Evolutionary conservation across 2,797 vertebrate species (phyloP).

Genomic region (Hipposideros larvatus): DNA sequence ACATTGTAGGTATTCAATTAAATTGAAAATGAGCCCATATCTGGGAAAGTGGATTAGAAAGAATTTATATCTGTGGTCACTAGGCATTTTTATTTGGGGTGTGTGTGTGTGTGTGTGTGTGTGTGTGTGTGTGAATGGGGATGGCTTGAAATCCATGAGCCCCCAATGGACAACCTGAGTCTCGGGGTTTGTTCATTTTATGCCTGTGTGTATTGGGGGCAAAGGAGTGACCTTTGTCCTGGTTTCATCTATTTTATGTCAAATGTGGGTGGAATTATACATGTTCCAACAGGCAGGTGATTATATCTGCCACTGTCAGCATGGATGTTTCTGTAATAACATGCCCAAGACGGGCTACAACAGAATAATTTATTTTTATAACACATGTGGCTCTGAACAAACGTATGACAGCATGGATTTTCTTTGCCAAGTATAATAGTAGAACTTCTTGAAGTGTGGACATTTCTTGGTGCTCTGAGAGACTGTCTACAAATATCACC

Average conservation of each 20-base stretch:
- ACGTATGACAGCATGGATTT: neutral
- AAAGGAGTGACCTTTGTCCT: neutral
- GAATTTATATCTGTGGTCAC: neutral
- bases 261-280: neutral
- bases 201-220: neutral
- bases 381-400: neutral
- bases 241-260: neutral
- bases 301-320: neutral
- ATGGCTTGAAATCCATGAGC: neutral
- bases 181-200: neutral
- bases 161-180: neutral
- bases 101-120: neutral
- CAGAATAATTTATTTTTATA: neutral
- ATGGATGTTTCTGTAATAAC: neutral
- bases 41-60: constrained; percentile 1
- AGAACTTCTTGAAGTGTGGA: neutral
- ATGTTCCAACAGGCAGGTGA: neutral
- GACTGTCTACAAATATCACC: neutral
- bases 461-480: neutral
- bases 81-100: neutral
- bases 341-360: neutral
- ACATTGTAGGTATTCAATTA: neutral
- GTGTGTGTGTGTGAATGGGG: neutral
- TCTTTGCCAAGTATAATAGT: neutral
- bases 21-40: constrained; percentile 1